These are phyloP conservation scores for Alca torda DNA, from an alignment of 2,797 vertebrate genomes.

Conservation along the genomic window DNA sequence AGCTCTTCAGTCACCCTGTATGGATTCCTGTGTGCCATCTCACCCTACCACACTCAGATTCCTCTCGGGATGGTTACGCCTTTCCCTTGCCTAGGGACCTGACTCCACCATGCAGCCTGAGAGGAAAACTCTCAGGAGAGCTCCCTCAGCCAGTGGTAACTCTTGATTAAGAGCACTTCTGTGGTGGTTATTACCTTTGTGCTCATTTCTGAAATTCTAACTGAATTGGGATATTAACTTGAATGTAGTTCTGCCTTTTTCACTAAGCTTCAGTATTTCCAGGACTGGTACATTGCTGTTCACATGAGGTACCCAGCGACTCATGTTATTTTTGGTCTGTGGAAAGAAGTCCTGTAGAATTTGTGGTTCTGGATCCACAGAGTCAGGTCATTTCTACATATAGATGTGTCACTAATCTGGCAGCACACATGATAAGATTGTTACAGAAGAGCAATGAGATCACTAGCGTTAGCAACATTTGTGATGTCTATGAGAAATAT, in stretches of 20 bases:
- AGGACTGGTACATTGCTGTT: not conserved
- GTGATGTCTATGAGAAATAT: not conserved
- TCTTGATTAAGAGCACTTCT: not conserved
- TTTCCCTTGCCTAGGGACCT: not conserved
- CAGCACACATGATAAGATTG: not conserved
- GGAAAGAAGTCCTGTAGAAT: not conserved
- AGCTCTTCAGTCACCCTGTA: not conserved
- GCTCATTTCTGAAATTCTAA: not conserved
- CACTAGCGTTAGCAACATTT: accelerated
- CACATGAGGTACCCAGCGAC: not conserved
- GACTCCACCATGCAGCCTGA: not conserved
- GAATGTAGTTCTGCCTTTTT: not conserved
- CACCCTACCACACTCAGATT: not conserved
- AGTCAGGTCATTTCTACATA: not conserved
- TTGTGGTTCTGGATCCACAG: not conserved
- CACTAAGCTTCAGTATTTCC: not conserved
- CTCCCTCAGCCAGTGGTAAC: not conserved
- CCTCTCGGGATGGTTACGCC: accelerated
- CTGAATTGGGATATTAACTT: not conserved
- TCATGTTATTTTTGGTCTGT: not conserved
- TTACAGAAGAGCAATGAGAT: not conserved
- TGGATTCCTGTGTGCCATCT: not conserved
- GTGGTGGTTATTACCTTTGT: not conserved
- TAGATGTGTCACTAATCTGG: not conserved
- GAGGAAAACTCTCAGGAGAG: not conserved